Evolutionary conservation across 1,140 invertebrate species (phyloP), one percentile per base, ranked within the genome.

Genomic region (Notospermus geniculatus): DNA sequence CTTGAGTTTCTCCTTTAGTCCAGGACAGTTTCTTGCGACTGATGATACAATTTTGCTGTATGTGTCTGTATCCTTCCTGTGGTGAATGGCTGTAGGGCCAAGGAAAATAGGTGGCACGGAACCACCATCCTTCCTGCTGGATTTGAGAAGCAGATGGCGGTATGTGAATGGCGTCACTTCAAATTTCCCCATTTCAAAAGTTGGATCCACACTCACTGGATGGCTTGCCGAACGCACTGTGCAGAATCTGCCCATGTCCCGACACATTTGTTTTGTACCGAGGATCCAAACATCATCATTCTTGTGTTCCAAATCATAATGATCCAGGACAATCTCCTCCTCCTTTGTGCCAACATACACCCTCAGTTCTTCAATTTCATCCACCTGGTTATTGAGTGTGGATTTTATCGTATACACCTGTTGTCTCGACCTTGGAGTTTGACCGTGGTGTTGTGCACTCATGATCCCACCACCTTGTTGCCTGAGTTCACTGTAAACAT

Each of bases 241-340:
- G 19, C 39, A 13, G 19, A 43, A 43, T 19, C 19, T 43, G 39
- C 11, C 11, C 19, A 43, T 19, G 11, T 43, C 39, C 11, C 19
- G 11, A 43, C 39, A 43, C 19, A 43, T 43, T 11, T 43, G 11
- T 19, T 43, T 43, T 43, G 39, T 43, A 11, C 39, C 39, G 19
- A 43, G 39, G 11, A 43, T 43, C 39, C 39, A 43, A 43, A 43
- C 39, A 43, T 43, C 39, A n/a, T n/a, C n/a, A n/a, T n/a, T n/a
- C n/a, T n/a, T n/a, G n/a, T n/a, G n/a, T n/a, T n/a, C n/a, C n/a
- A n/a, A n/a, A n/a, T n/a, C n/a, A n/a, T n/a, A n/a, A n/a, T n/a
- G n/a, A n/a, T n/a, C n/a, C n/a, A n/a, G n/a, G n/a, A n/a, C n/a
- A n/a, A n/a, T n/a, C n/a, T n/a, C n/a, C n/a, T n/a, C n/a, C n/a